These are phyloP conservation scores for Gnathonemus echidnorhynchus DNA, from an alignment of 2,113 vertebrate species.

Conservation along the genomic window DNA sequence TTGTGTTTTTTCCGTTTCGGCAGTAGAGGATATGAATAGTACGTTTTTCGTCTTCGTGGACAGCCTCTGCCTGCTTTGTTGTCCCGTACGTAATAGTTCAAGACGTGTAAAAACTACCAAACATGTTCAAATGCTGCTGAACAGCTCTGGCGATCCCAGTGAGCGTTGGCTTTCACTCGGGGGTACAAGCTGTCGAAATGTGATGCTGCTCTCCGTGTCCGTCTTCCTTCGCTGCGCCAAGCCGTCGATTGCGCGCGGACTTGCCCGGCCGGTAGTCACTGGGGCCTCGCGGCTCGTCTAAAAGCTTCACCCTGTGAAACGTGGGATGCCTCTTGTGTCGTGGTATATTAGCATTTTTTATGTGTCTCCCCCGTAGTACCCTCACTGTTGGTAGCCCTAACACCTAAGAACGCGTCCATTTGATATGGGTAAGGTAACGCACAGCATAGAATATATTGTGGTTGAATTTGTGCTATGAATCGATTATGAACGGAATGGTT, in stretches of 20 bases:
- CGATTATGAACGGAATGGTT: conserved; percentile 18
- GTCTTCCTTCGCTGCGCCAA: not conserved
- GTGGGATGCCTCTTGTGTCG: not conserved
- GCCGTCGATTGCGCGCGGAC: no score
- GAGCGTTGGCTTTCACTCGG: conserved; percentile 36
- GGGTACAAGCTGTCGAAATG: conserved; percentile 35
- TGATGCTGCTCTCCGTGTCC: conserved; percentile 46
- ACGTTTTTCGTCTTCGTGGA: conserved; percentile 14
- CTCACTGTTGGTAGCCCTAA: conserved; percentile 22
- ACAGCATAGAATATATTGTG: conserved; percentile 27
- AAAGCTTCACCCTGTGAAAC: not conserved
- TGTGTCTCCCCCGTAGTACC: conserved; percentile 32
- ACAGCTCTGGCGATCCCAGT: conserved; percentile 40
- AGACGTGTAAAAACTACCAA: conserved; percentile 27
- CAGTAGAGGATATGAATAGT: conserved; percentile 42
- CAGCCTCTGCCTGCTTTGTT: conserved; percentile 47
- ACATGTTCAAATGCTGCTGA: conserved; percentile 46
- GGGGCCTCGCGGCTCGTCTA: not conserved
- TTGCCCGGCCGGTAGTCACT: not conserved
- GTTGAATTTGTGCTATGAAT: conserved; percentile 21
- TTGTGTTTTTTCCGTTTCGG: not conserved
- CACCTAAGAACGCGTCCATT: conserved; percentile 45
- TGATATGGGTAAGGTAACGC: conserved; percentile 42
- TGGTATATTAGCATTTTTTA: conserved; percentile 37
- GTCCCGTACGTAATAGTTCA: conserved; percentile 26